Evolutionary conservation across 1,140 invertebrate species (phyloP), one percentile per base, ranked within the genome.

Genomic region (Trachymyrmex cornetzi): DNA sequence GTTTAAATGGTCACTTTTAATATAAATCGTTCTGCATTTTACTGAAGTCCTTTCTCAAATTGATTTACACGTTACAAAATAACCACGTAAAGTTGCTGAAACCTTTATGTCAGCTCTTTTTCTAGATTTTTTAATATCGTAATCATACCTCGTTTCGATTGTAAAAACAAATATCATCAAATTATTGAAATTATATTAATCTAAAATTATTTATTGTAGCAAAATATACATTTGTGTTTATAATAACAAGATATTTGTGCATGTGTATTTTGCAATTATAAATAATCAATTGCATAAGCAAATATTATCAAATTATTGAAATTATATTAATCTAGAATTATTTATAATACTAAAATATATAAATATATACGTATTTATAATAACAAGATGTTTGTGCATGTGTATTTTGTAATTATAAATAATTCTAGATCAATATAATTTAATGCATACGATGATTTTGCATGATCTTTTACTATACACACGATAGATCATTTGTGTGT

Each of bases 1-100:
- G 14, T 22, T 66, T 85, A 66, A 85, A 85, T 61, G 48, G 11
- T 55, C 74, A 74, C 11, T 53, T 85, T 85, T 79, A 85, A 85
- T 85, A 59, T 85, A 77, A 85, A 85, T 85, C 74, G 79, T 63
- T 22, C 7, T 53, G 44, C 38, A 14, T 30, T 77, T 85, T 77
- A 79, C 4, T 24, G 19, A 24, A 34, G 27, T 16, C 71, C 48
- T 85, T 44, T 12, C 34, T 57, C 24, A 30, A 50, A 44, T 64
- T 53, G 44, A n/a, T 85, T 66, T 79, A 57, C 48, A 77, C n/a
- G 30, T 77, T 66, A 85, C 48, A 77, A 66, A 77, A 6, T 53
- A 64, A 22, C 44, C 55, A 24, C 14, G 16, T 22, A 59, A 57
- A 3, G 9, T 48, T 53, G 22, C 19, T 61, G 69, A 50, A 74